Percentiles rank a stretch among this genome's conserved stretches.
phyloP scores from a whole-genome alignment of 2,113 vertebrate genomes.

The Drymodes brunneopygia region DNA sequence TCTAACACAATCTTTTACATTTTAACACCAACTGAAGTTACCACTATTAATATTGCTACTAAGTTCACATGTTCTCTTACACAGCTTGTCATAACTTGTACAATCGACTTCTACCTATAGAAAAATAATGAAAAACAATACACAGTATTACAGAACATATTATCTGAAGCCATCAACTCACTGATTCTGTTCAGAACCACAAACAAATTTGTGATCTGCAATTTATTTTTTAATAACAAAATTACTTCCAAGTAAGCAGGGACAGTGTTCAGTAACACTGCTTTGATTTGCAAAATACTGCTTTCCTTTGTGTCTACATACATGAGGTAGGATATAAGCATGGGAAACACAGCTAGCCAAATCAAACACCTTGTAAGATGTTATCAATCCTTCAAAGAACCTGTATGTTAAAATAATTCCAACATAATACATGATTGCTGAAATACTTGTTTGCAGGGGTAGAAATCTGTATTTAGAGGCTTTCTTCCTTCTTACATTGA shows the following conservation, averaged over 20 bases:
- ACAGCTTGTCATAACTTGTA: neutral
- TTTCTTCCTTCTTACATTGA: neutral
- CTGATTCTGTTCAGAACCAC: neutral
- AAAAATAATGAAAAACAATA: neutral
- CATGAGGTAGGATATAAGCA: neutral
- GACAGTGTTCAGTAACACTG: neutral
- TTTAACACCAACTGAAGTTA: neutral
- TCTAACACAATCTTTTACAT: neutral
- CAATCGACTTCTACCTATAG: neutral
- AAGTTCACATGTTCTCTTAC: neutral
- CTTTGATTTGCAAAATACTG: neutral
- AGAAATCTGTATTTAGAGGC: neutral
- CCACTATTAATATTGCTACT: neutral
- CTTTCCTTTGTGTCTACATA: neutral
- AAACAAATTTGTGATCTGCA: neutral
- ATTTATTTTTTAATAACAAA: neutral
- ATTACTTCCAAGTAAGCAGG: neutral
- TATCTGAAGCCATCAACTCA: neutral
- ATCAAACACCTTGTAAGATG: neutral
- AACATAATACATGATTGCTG: neutral
- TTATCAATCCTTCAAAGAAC: neutral
- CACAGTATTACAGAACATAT: neutral
- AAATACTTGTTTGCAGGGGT: neutral
- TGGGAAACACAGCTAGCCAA: neutral
- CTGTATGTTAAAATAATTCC: neutral